Evolutionary conservation across 1,140 invertebrate species (phyloP), one percentile per base, ranked within the genome.

Genomic region (Saccostrea cuccullata): DNA sequence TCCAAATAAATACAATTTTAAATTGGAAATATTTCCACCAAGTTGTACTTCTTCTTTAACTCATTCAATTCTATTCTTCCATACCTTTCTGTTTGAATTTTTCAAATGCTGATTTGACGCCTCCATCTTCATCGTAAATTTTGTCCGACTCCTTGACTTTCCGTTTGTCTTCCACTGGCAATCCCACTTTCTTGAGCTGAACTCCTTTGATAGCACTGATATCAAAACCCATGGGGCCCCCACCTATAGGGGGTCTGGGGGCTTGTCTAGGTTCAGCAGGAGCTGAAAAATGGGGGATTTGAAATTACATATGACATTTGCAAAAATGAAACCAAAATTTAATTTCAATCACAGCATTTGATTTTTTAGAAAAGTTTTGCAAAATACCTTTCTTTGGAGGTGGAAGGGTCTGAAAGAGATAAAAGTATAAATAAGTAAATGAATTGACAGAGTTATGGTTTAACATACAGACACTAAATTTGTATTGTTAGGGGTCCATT

Each of bases 1-100:
- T n/a, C n/a, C n/a, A n/a, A n/a, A n/a, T 36, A 36, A 47, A 47
- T 47, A 47, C 47, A 9, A 47, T 47, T 47, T 47, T 47, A 47
- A 47, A 47, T 3, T 9, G 9, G 6, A 47, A 9, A 47, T 47
- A 47, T 8, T 47, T 47, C 9, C 47, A 47, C 1, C 47, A 47
- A 47, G 47, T 47, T 47, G 47, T 3, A 0, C 9, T 47, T 47
- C 9, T 47, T 47, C 47, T 47, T 3, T 47, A 47, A 3, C 0
- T 47, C 6, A 47, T 9, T 47, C 58, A 2, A 60, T 15, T 20
- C 1, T 13, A 11, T 60, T 15, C 58, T 1, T 20, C 58, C 13
- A 60, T 73, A 73, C 67, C 67, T 73, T 73, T 73, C 26, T 26
- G n/a, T 73, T 73, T 73, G 26, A 73, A 73, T 30, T 73, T 73